These are phyloP conservation scores for Tetramorium parvispinum DNA, from an alignment of 1,140 invertebrate genomes.

Conservation along the genomic window DNA sequence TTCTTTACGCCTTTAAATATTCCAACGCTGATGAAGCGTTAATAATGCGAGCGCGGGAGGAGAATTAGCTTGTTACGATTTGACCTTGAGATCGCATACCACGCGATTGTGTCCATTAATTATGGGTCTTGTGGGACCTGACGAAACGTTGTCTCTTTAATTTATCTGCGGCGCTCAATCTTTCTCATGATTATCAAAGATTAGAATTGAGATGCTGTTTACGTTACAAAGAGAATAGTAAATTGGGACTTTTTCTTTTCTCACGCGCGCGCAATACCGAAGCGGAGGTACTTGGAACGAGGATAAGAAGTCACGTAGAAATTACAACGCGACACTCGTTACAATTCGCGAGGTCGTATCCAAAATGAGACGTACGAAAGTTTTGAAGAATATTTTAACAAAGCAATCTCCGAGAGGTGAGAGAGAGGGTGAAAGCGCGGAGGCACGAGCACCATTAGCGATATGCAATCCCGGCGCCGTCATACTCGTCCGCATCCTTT, in stretches of 20 bases:
- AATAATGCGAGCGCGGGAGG: neutral
- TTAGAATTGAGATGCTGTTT: neutral
- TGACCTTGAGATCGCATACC: no score
- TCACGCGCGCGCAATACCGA: neutral
- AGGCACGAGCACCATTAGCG: conserved; percentile 20
- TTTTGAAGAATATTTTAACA: conserved; percentile 39
- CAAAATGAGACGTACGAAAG: neutral
- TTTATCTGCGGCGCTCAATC: neutral
- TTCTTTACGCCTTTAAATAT: neutral
- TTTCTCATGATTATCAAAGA: neutral
- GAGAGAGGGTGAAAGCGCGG: neutral
- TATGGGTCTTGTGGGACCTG: neutral
- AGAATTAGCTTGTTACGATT: neutral
- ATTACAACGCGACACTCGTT: conserved; percentile 13
- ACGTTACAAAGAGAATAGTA: neutral
- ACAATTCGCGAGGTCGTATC: neutral
- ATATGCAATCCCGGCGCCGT: conserved; percentile 26
- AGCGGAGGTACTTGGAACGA: neutral
- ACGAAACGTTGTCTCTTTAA: neutral
- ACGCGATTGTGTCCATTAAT: neutral
- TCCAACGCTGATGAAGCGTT: neutral
- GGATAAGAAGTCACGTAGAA: neutral
- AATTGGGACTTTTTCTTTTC: neutral
- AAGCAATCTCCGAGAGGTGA: conserved; percentile 16
- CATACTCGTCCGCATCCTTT: conserved; percentile 10